Evolutionary conservation across 2,888 invertebrate species (phyloP).

Genomic region (Sesia apiformis): DNA sequence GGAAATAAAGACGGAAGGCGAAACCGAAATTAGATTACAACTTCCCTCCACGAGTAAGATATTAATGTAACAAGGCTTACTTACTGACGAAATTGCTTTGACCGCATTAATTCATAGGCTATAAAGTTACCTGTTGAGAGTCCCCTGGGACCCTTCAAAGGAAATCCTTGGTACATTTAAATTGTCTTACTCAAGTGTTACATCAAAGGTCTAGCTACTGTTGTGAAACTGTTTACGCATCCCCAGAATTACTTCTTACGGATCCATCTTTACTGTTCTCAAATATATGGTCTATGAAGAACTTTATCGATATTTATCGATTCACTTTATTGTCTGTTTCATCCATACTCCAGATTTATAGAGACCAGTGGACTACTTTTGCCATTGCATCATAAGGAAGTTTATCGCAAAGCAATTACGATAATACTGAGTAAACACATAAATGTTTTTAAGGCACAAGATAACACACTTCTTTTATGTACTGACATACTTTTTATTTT

Average conservation of each 20-base stretch:
- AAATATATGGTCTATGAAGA: too few species aligned
- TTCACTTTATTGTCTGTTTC: too few species aligned
- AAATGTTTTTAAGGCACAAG: not conserved
- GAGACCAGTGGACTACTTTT: too few species aligned
- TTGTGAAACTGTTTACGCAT: not conserved
- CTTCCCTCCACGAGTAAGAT: constrained; percentile 30
- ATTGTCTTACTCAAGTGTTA: constrained; percentile 47
- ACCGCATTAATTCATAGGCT: constrained; percentile 51
- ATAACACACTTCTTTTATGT: constrained; percentile 16
- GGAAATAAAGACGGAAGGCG: constrained; percentile 1
- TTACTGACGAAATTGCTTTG: constrained; percentile 46
- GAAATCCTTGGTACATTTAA: constrained; percentile 41
- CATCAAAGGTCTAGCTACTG: constrained; percentile 28
- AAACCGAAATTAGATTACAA: constrained; percentile 30
- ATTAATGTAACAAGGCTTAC: constrained; percentile 33
- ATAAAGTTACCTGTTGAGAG: constrained; percentile 60
- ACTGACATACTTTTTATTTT: constrained; percentile 12
- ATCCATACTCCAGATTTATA: too few species aligned
- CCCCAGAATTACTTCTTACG: too few species aligned
- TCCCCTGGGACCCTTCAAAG: constrained; percentile 43
- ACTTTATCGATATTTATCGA: too few species aligned
- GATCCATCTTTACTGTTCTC: too few species aligned
- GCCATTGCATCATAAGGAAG: not conserved
- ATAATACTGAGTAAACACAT: not conserved
- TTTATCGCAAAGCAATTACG: not conserved